phyloP scores from a whole-genome alignment of 2,888 invertebrate species.

The Drosophila birchii region DNA sequence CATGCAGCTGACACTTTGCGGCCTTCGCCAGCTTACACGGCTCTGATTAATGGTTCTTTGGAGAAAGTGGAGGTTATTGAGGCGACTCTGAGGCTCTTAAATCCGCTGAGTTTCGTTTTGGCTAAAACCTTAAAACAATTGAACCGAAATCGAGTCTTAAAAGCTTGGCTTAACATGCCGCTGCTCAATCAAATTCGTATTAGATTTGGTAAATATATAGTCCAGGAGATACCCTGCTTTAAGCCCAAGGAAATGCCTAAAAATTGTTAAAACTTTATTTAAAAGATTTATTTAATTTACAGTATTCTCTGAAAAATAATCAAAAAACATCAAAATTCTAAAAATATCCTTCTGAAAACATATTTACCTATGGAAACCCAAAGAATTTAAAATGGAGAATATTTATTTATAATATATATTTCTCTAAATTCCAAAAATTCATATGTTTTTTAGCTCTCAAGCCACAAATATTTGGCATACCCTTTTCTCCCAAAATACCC shows the following conservation, averaged over 20 bases:
- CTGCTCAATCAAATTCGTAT: conserved; percentile 1
- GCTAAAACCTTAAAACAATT: conserved; percentile 60
- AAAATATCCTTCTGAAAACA: not conserved
- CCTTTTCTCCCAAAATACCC: not conserved
- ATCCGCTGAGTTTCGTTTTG: conserved; percentile 62
- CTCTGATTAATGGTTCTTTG: conserved; percentile 77
- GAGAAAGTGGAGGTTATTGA: conserved; percentile 16
- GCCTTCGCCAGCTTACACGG: conserved; percentile 51
- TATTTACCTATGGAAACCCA: too few species aligned
- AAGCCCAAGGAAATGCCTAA: not conserved
- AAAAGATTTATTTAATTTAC: not conserved
- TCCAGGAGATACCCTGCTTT: conserved; percentile 1
- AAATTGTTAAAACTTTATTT: not conserved
- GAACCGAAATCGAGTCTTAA: conserved; percentile 22
- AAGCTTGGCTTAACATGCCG: conserved; percentile 31
- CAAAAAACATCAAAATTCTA: not conserved
- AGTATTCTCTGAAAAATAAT: rapidly evolving
- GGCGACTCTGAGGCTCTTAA: conserved; percentile 60
- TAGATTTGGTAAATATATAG: not conserved
- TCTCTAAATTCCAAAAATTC: not conserved
- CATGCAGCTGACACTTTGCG: conserved; percentile 67
- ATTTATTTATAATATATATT: not conserved
- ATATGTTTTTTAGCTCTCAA: too few species aligned
- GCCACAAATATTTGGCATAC: not conserved
- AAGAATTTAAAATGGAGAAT: too few species aligned